Conservation (phyloP, 2,888 invertebrate species). For the Thalpophila matura region DNA sequence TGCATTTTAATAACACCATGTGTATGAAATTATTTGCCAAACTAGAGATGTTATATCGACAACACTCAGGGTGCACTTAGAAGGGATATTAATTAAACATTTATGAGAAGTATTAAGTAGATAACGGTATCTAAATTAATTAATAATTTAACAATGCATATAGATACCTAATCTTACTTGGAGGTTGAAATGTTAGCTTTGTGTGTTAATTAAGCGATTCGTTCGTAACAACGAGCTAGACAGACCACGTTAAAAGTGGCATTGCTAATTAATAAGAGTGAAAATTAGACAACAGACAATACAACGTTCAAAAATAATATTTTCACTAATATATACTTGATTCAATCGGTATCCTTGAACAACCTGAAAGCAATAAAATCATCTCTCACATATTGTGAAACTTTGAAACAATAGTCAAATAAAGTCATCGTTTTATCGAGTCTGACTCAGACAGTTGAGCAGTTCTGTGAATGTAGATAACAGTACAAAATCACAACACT, state of each 20-base stretch:
- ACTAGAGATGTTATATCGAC: constrained; percentile 25
- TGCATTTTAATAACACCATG: constrained; percentile 27
- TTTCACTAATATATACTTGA: constrained; percentile 84
- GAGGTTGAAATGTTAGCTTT: constrained; percentile 58
- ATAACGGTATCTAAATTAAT: constrained; percentile 55
- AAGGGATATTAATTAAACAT: constrained; percentile 35
- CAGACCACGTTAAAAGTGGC: constrained; percentile 77
- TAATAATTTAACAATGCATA: constrained; percentile 38
- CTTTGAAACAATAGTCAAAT: constrained; percentile 34
- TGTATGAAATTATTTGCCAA: constrained; percentile 10
- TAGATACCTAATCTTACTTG: constrained; percentile 37
- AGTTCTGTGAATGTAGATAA: constrained; percentile 40
- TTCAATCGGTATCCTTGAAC: constrained; percentile 83
- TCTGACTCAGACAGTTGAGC: constrained; percentile 39
- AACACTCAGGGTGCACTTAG: constrained; percentile 29
- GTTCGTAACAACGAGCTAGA: constrained; percentile 49
- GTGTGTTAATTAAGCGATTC: constrained; percentile 61
- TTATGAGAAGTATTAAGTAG: constrained; percentile 26
- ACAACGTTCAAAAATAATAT: constrained; percentile 63
- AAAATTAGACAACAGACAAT: constrained; percentile 59
- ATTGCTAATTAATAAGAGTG: constrained; percentile 60
- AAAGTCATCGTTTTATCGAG: constrained; percentile 27
- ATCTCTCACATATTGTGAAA: constrained; percentile 57
- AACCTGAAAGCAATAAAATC: constrained; percentile 83
- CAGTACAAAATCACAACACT: constrained; percentile 14